Conservation (phyloP, 2,888 invertebrate species). For the Tanypteryx hageni region DNA sequence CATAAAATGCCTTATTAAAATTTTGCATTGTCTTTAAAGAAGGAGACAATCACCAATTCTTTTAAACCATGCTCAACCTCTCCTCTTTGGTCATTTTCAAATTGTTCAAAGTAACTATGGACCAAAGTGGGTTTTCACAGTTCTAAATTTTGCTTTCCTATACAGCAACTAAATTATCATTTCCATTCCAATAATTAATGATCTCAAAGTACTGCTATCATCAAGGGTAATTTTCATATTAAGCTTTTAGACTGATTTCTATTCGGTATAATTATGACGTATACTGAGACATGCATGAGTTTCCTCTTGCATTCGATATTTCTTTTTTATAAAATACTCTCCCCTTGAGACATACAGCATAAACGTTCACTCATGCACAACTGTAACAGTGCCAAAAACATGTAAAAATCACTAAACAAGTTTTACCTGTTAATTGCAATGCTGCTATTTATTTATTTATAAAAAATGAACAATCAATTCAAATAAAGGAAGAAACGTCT, state of each 20-base stretch:
- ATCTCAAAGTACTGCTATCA: conserved; percentile 46
- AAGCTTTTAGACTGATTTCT: conserved; percentile 53
- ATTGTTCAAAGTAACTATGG: conserved; percentile 38
- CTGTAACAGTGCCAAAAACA: conserved; percentile 38
- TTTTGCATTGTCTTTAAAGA: conserved; percentile 52
- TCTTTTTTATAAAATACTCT: conserved; percentile 58
- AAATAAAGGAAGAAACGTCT: conserved; percentile 13
- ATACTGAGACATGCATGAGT: conserved; percentile 63
- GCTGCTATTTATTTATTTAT: neutral
- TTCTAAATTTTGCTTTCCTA: conserved; percentile 7
- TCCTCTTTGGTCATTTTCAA: conserved; percentile 1
- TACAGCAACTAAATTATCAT: conserved; percentile 35
- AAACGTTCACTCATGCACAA: conserved; percentile 36
- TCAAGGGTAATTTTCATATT: conserved; percentile 55
- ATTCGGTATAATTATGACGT: conserved; percentile 61
- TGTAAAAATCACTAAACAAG: conserved; percentile 1
- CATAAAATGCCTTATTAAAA: conserved; percentile 10
- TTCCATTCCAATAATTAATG: conserved; percentile 20
- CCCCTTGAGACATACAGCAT: conserved; percentile 59
- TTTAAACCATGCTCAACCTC: conserved; percentile 29
- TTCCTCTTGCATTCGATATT: conserved; percentile 51
- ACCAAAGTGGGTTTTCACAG: conserved; percentile 29
- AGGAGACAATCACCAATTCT: conserved; percentile 54
- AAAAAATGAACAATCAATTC: conserved; percentile 12
- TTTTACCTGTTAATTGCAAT: neutral